Evolutionary conservation across 2,113 vertebrate genomes (phyloP).

Genomic region (Alligator sinensis): DNA sequence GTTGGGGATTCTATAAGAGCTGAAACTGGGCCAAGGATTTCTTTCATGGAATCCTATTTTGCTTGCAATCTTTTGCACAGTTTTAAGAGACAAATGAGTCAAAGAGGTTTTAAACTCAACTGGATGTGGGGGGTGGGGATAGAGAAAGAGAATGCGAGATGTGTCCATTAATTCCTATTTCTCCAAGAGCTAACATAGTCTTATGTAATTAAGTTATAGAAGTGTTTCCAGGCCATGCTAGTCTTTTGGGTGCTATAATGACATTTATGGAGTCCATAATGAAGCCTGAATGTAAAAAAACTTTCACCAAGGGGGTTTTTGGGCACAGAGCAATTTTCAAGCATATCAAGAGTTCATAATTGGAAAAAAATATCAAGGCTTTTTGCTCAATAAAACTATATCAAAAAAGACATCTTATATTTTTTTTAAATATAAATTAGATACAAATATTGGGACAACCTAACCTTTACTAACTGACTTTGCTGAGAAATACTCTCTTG

Average conservation of each 20-base stretch:
- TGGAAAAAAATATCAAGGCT: neutral
- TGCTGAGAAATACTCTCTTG: neutral
- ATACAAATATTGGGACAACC: neutral
- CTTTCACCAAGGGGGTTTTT: slow-evolving; percentile 20
- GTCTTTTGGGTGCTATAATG: slow-evolving; percentile 40
- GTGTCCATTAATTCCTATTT: slow-evolving; percentile 16
- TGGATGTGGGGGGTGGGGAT: neutral
- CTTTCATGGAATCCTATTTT: neutral
- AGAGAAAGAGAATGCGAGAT: neutral
- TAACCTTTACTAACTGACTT: neutral
- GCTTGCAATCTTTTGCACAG: neutral
- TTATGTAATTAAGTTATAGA: slow-evolving; percentile 18
- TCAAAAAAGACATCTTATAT: neutral
- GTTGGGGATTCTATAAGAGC: neutral
- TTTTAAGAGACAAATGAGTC: neutral
- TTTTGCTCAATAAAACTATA: slow-evolving; percentile 11
- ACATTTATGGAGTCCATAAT: slow-evolving; percentile 21
- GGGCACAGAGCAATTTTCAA: neutral
- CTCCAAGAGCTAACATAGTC: slow-evolving; percentile 25
- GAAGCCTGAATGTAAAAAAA: slow-evolving; percentile 48
- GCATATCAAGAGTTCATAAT: neutral
- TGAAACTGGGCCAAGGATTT: neutral
- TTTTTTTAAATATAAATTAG: neutral
- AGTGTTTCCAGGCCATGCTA: slow-evolving; percentile 1
- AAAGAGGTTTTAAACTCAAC: neutral